Evolutionary conservation across 2,113 vertebrate genomes (phyloP), one percentile per base, ranked within the genome.

Genomic region (Microtus ochrogaster): DNA sequence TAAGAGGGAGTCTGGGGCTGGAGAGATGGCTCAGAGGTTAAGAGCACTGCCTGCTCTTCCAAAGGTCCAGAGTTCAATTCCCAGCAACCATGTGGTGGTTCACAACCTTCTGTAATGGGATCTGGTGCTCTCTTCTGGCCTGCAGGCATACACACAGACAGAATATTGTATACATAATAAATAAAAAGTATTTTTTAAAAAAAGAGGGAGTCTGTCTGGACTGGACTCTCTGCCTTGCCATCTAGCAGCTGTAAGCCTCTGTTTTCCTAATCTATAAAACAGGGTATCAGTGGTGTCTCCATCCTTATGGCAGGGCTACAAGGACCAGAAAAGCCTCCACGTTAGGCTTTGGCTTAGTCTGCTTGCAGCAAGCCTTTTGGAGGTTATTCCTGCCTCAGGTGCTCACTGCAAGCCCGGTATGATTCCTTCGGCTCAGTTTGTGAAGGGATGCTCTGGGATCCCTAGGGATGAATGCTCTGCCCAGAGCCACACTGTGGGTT

Each of bases 311-410:
- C 33, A 76, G 44, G 41, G n/a, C 16, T 68, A 19, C 7, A 41
- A 47, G 39, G 5, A 19, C n/a, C 47, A 49, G 61, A 33, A 24
- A 63, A 47, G 84, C 49, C 30, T 13, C 22, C 49, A 26, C 5
- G 1, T 0, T 12, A 70, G 66, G 55, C 61, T 36, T 2, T 41
- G n/a, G 63, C 14, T 22, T 26, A 87, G 30, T 5, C 8, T 30
- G 49, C 2, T 7, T 24, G 52, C 5, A 0, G 36, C 2, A 6
- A 7, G 0, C 47, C 6, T 44, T 30, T 3, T 3, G n/a, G 3
- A 14, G 0, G 11, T 41, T 30, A 4, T 21, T 9, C 16, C 10
- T 6, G 22, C 72, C 66, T 61, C 4, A 28, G 41, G 41, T 2
- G 21, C 44, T 61, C 13, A 12, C 28, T 13, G 1, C 12, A 12